Evolutionary conservation across 35 echinoderm and acorn worm species (phyloP), one percentile per base, ranked within the genome.

Genomic region (Acanthaster planci): DNA sequence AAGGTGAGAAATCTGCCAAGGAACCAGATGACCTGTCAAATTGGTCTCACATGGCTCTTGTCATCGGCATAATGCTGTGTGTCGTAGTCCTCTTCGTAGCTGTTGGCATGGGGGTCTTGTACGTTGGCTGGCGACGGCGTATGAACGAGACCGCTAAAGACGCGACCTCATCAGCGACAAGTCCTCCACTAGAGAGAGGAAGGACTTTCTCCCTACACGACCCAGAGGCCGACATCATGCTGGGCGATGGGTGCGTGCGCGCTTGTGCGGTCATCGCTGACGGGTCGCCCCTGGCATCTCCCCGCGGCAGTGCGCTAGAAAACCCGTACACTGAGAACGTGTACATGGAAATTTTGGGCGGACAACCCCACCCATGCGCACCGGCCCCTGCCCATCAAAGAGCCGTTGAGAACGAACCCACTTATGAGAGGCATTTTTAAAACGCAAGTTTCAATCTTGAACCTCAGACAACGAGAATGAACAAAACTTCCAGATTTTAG

Each of bases 351-450:
- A 34, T 72, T 12, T 72, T 72, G 5, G 64, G 64, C 0, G 27
- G 7, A 14, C 64, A 72, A 26, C 0, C 64, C 26, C 64, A 72
- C 10, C 0, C 64, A 3, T 31, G 34, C 64, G 34, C 64, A 2
- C 64, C 64, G 15, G 64, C 64, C 19, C 64, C 64, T 26, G 64
- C 64, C 30, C 64, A 72, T 36, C 21, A 72, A 16, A 72, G 34
- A 26, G 64, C 64, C 23, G 64, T 72, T 14, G 64, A 26, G 30
- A 72, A 26, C 12, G 19, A 72, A 72, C 64, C 64, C 23, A 29
- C 34, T 72, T 72, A 72, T 26, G 64, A 72, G 34, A 72, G 64
- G 30, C 64, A 72, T 72, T 72, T 72, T 72, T 72, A 26, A 72
- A 47, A 72, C 29, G 15, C 2, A 14, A 72, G 0, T 68, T 68